Conservation (phyloP, 2,888 invertebrate species). For the Antheraea assamensis region DNA sequence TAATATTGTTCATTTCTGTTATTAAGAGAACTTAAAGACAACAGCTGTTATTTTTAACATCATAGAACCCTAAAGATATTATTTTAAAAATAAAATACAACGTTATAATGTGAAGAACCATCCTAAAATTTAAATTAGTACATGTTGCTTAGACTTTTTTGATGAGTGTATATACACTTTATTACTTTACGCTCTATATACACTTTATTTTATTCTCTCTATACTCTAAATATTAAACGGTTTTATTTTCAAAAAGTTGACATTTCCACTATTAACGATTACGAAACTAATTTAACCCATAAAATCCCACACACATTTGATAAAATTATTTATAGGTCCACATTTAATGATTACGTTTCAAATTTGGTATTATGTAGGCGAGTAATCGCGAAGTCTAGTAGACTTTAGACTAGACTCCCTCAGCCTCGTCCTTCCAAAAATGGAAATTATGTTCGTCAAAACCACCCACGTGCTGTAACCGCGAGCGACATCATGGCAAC, state of each 20-base stretch:
- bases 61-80: too few relatives aligned
- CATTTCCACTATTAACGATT: background rate
- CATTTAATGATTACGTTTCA: background rate
- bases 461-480: conserved; percentile 40
- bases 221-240: background rate
- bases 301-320: background rate
- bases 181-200: too few relatives aligned
- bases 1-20: too few relatives aligned
- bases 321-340: conserved; percentile 8
- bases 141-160: too few relatives aligned
- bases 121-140: too few relatives aligned
- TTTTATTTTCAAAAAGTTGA: background rate
- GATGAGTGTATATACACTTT: too few relatives aligned
- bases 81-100: too few relatives aligned
- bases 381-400: conserved; percentile 72
- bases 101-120: too few relatives aligned
- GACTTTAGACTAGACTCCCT: conserved; percentile 64
- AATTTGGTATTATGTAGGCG: conserved; percentile 57
- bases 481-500: conserved; percentile 29
- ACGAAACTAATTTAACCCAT: background rate
- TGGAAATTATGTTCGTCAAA: conserved; percentile 64
- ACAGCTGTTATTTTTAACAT: too few relatives aligned
- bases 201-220: background rate
- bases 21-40: too few relatives aligned
- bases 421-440: conserved; percentile 59